Percentiles rank a stretch among this genome's conserved stretches.
Evolutionary conservation across 2,888 invertebrate genomes (phyloP).

Genomic region (Fragum sueziense): DNA sequence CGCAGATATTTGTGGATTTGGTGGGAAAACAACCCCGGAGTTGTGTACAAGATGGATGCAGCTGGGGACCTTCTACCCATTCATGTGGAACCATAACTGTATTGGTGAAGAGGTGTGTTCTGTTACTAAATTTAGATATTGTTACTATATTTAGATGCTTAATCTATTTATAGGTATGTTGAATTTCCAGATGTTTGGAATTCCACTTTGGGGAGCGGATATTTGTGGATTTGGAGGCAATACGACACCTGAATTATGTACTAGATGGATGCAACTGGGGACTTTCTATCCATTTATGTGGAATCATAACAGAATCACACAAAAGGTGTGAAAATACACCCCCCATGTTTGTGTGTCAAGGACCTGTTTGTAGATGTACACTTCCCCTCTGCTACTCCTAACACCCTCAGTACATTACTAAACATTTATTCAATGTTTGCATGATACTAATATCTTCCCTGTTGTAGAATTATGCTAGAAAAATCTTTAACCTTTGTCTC

Average conservation of each 20-base stretch:
- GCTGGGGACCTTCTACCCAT: slow-evolving; percentile 81
- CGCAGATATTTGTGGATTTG: slow-evolving; percentile 81
- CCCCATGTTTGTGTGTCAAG: not conserved
- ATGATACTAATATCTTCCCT: too few species aligned
- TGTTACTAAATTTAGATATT: not conserved
- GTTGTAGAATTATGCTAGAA: too few species aligned
- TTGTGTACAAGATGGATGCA: slow-evolving; percentile 81
- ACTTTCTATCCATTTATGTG: slow-evolving; percentile 81
- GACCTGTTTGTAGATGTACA: too few species aligned
- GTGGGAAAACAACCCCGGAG: slow-evolving; percentile 76
- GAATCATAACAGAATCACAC: slow-evolving; percentile 73
- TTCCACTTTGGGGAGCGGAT: slow-evolving; percentile 80
- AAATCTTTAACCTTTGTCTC: too few species aligned
- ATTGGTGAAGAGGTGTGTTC: slow-evolving; percentile 82
- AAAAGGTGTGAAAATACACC: slow-evolving; percentile 4
- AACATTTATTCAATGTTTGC: too few species aligned
- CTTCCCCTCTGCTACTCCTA: too few species aligned
- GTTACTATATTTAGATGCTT: slow-evolving; percentile 37
- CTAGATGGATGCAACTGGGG: slow-evolving; percentile 80
- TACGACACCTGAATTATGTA: slow-evolving; percentile 79
- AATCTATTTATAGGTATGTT: slow-evolving; percentile 82
- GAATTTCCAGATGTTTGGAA: slow-evolving; percentile 84
- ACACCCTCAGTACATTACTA: too few species aligned
- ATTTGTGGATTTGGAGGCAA: slow-evolving; percentile 79
- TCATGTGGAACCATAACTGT: slow-evolving; percentile 81